Evolutionary conservation across 1,140 invertebrate species (phyloP).

Genomic region (Pseudobourletiella spinata): DNA sequence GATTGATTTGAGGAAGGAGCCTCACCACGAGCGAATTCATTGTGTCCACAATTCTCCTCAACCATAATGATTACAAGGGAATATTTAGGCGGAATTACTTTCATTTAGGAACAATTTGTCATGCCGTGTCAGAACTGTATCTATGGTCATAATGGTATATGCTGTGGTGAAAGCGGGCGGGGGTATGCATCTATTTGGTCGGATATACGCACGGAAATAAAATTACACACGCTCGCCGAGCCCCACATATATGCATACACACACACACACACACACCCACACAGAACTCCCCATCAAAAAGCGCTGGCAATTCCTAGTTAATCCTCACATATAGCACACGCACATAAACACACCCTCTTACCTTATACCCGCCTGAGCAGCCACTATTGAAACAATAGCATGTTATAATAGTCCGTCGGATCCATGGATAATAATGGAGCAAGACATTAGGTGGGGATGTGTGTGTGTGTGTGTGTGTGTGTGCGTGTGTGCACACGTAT

Average conservation of each 20-base stretch:
- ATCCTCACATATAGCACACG: no score
- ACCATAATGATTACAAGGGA: background rate
- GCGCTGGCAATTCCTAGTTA: no score
- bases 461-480: no score
- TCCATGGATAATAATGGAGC: no score
- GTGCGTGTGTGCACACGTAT: no score
- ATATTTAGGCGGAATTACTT: background rate
- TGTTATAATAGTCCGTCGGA: no score
- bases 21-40: background rate
- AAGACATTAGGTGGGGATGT: background rate
- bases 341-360: no score
- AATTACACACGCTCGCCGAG: background rate
- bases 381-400: no score
- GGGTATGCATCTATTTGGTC: background rate
- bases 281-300: background rate
- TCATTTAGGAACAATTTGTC: slow-evolving; percentile 2
- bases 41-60: background rate
- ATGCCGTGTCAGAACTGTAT: background rate
- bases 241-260: background rate
- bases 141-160: no score
- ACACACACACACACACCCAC: background rate
- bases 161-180: no score
- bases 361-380: no score
- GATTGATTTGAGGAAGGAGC: slow-evolving; percentile 5
- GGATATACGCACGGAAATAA: background rate